Conservation (phyloP, 2,113 vertebrate genomes). For the Pygoscelis antarcticus region DNA sequence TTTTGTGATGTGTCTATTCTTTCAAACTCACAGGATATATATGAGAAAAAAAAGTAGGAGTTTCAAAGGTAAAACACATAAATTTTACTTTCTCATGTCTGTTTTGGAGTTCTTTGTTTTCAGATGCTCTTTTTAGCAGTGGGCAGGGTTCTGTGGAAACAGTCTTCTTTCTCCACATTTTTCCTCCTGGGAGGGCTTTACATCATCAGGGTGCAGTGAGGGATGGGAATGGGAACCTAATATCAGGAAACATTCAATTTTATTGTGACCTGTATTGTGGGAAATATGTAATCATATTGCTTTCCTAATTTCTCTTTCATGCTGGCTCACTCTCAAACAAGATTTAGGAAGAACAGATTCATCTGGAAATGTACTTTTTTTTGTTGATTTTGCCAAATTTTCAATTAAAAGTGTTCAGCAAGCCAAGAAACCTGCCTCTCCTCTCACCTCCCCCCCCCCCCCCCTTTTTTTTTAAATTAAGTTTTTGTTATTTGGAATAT, state of each 20-base stretch:
- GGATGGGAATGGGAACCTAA: background rate
- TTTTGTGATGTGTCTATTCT: background rate
- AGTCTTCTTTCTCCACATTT: background rate
- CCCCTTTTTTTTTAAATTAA: background rate
- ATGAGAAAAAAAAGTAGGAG: background rate
- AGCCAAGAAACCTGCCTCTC: constrained; percentile 8
- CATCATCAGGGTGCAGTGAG: background rate
- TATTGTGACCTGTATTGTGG: constrained; percentile 9
- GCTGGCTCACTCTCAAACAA: constrained; percentile 22
- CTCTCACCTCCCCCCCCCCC: background rate
- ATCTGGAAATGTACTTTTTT: constrained; percentile 36
- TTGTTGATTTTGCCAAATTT: constrained; percentile 31
- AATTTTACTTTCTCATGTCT: background rate
- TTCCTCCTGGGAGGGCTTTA: background rate
- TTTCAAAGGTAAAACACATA: background rate
- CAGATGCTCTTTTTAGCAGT: background rate
- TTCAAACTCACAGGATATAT: background rate
- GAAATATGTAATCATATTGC: background rate
- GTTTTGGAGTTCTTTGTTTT: background rate
- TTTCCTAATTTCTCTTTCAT: constrained; percentile 8
- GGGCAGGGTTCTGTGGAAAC: background rate
- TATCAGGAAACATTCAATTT: background rate
- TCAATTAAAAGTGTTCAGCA: constrained; percentile 30
- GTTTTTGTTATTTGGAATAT: background rate
- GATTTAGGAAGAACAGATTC: constrained; percentile 28